Base-by-base conservation (phyloP, 1,140 invertebrate genomes). In the Meloidogyne chitwoodi region DNA sequence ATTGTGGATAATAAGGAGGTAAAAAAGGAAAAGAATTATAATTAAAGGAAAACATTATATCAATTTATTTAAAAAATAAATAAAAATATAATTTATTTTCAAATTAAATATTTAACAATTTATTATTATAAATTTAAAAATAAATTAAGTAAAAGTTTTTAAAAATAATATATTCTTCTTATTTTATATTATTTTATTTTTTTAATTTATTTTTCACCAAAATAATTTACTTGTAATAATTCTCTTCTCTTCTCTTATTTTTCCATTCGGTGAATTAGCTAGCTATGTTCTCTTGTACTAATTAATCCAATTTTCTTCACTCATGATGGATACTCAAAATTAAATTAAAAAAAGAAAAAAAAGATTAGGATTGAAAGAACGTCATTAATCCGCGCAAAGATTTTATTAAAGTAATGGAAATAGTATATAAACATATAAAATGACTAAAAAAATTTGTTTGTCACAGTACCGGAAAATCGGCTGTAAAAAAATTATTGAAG, bases 61-160 rank as follows among this genome's bases (percentile, higher is more conserved):
- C 4, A 6, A 38, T 38, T 38, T n/a, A n/a, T n/a, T n/a, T n/a
- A n/a, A n/a, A n/a, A n/a, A n/a, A n/a, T n/a, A n/a, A n/a, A n/a
- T n/a, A 69, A 72, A 73, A 24, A 66, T 14, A 75, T 29, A 29
- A 75, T 72, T 0, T 44, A 26, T 75, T 66, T 29, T 24, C n/a
- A 5, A 22, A 24, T 22, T 4, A n/a, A 16, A n/a, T n/a, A n/a
- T n/a, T n/a, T n/a, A n/a, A n/a, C n/a, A n/a, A n/a, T n/a, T n/a
- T n/a, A n/a, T n/a, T n/a, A n/a, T n/a, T n/a, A n/a, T n/a, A n/a
- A n/a, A n/a, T n/a, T n/a, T n/a, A n/a, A n/a, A n/a, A n/a, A n/a
- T n/a, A n/a, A n/a, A n/a, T n/a, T n/a, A n/a, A n/a, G n/a, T n/a
- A n/a, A n/a, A n/a, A n/a, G n/a, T n/a, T n/a, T n/a, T n/a, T n/a